Evolutionary conservation across 2,888 invertebrate species (phyloP).

Genomic region (Aquatica leii): DNA sequence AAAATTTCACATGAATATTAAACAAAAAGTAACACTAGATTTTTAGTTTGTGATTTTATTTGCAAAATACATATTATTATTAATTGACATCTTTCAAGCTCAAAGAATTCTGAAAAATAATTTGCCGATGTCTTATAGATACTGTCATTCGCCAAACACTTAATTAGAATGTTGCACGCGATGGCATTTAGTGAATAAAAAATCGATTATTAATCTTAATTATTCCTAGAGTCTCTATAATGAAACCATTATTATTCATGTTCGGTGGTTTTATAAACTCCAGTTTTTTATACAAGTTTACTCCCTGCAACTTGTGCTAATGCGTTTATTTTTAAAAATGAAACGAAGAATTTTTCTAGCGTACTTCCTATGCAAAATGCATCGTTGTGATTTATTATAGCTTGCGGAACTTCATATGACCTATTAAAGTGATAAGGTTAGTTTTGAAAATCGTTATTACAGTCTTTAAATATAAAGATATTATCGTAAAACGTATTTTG

Average conservation of each 20-base stretch:
- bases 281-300: not conserved
- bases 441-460: not conserved
- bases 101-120: too few species aligned
- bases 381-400: slow-evolving; percentile 7
- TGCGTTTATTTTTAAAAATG: slow-evolving; percentile 12
- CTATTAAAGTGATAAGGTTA: slow-evolving; percentile 10
- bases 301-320: not conserved
- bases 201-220: slow-evolving; percentile 12
- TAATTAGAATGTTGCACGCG: too few species aligned
- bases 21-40: too few species aligned
- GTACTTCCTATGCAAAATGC: slow-evolving; percentile 3
- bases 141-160: too few species aligned
- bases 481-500: too few species aligned
- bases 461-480: too few species aligned
- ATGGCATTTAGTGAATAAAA: too few species aligned
- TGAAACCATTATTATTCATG: slow-evolving; percentile 11
- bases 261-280: slow-evolving; percentile 2
- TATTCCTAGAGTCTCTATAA: not conserved
- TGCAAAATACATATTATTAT: too few species aligned
- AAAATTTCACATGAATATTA: too few species aligned
- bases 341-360: not conserved
- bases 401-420: slow-evolving; percentile 16
- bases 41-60: too few species aligned
- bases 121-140: too few species aligned
- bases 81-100: too few species aligned